Evolutionary conservation across 2,888 invertebrate genomes (phyloP), one percentile per base, ranked within the genome.

Genomic region (Leistus spinibarbis): DNA sequence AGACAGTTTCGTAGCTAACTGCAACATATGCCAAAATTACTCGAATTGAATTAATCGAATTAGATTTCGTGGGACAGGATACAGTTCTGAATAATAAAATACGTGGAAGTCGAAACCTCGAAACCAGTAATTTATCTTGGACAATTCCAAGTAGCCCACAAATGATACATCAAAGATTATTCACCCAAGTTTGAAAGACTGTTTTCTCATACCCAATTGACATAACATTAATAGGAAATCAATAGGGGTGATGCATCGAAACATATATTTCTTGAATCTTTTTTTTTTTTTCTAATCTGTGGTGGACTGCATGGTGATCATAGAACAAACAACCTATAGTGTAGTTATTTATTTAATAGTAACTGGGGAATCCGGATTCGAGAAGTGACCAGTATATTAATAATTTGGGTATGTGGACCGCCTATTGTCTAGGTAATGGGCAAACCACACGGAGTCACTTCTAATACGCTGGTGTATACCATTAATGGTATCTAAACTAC

Each of bases 341-440:
- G 13, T 19, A 60, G 60, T 60, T 60, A 60, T 60, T 60, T 60
- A 60, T 60, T 22, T 60, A 60, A 60, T 22, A 60, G 20, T 20
- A 57, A 20, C 7, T 24, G 20, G 17, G 22, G 60, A 60, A 60
- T 60, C 60, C 60, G 60, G 60, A 60, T 60, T 60, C 20, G 7
- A 22, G 20, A 60, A 60, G 57, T 72, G 72, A 72, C 64, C 72
- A 40, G 72, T 72, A 57, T 72, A 72, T 72, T 72, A 72, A 72
- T 72, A 40, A 40, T 40, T 40, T 72, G 56, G 54, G 72, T 13
- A 23, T 19, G 23, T n/a, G 27, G 72, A 65, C 72, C 72, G 54
- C 72, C 72, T 72, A 65, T 72, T 40, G 72, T 62, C 20, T n/a
- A 54, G 65, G 20, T 69, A 69, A 69, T 69, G 69, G 69, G 62